These are phyloP conservation scores for Phylloscopus whistleri DNA, from an alignment of 2,113 vertebrate genomes.

Conservation along the genomic window DNA sequence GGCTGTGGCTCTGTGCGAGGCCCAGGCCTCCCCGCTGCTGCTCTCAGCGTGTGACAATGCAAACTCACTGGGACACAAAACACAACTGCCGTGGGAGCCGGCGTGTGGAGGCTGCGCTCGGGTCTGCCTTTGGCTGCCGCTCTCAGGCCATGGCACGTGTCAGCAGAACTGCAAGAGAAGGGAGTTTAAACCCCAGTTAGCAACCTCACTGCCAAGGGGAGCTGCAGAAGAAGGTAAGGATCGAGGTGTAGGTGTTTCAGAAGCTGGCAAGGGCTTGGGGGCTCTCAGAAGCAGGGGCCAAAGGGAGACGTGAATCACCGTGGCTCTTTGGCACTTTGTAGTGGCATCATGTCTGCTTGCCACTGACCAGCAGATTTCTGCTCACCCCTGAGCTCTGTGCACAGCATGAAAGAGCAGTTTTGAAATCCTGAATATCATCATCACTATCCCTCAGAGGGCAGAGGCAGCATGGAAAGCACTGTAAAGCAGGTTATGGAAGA, in stretches of 20 bases:
- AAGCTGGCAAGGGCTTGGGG: not conserved
- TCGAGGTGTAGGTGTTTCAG: not conserved
- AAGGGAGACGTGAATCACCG: not conserved
- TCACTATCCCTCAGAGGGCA: not conserved
- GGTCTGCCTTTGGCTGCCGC: not conserved
- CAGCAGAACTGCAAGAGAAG: slow-evolving; percentile 71
- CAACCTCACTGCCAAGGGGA: not conserved
- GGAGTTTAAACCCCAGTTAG: not conserved
- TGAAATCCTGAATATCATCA: not conserved
- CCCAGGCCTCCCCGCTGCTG: not conserved
- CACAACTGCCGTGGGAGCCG: slow-evolving; percentile 36
- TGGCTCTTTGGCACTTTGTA: not conserved
- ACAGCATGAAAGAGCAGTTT: not conserved
- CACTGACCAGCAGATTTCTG: not conserved
- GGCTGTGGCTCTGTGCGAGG: not conserved
- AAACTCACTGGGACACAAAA: slow-evolving; percentile 61
- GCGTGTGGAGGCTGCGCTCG: not conserved
- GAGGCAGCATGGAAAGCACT: not conserved
- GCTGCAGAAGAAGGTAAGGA: not conserved
- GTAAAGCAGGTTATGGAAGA: not conserved
- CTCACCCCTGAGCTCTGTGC: not conserved
- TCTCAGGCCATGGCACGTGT: not conserved
- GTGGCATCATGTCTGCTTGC: not conserved
- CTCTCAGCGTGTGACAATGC: slow-evolving; percentile 12
- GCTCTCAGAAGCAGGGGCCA: not conserved